Percentiles rank a stretch among this genome's conserved stretches.
phyloP scores from a whole-genome alignment of 2,797 vertebrate species.

The Poeciliopsis turneri region DNA sequence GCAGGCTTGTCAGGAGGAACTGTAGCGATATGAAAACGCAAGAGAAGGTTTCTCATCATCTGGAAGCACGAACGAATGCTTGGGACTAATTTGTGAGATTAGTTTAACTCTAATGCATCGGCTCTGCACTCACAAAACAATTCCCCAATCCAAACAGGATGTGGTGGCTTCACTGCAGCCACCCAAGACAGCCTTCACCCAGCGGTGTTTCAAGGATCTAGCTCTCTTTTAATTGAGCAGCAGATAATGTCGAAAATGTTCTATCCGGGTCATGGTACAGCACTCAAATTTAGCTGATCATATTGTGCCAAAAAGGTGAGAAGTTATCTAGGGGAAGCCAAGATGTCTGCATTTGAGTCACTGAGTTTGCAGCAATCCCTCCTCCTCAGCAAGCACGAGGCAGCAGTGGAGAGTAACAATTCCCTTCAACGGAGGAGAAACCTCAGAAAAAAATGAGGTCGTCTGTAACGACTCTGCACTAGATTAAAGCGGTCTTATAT shows the following conservation, averaged over 20 bases:
- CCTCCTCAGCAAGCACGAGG: not conserved
- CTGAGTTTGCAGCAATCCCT: not conserved
- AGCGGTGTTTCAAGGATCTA: not conserved
- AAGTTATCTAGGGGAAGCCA: not conserved
- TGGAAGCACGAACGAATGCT: not conserved
- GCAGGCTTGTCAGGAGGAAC: conserved; percentile 76
- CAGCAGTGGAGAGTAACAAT: not conserved
- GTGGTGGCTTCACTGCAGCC: not conserved
- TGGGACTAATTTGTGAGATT: not conserved
- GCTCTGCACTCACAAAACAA: no score
- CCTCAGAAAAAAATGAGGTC: not conserved
- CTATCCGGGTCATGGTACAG: not conserved
- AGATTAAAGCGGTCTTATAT: not conserved
- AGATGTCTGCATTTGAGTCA: not conserved
- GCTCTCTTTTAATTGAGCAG: not conserved
- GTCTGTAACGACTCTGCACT: not conserved
- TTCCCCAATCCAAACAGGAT: not conserved
- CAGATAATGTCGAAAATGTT: not conserved
- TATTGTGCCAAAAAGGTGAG: not conserved
- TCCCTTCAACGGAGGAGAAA: not conserved
- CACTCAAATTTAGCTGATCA: not conserved
- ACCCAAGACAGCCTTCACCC: not conserved
- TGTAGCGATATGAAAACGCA: conserved; percentile 26
- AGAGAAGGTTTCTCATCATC: not conserved
- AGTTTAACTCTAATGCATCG: not conserved